phyloP scores from a whole-genome alignment of 2,888 invertebrate species.

The Diaprepes abbreviatus region DNA sequence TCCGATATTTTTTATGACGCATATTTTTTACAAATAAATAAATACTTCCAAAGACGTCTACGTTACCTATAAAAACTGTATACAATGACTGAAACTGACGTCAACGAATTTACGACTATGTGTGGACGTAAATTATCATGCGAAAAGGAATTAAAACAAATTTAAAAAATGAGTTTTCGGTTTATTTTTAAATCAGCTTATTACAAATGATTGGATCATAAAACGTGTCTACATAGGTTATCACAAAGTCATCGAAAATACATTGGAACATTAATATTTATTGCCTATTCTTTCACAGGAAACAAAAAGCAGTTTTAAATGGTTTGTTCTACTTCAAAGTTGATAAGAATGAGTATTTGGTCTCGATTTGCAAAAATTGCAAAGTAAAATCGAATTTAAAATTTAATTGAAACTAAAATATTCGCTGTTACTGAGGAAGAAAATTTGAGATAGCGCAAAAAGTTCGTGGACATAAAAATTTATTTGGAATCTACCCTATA shows the following conservation, averaged over 20 bases:
- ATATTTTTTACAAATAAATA: background rate
- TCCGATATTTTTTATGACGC: too few species aligned
- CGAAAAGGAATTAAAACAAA: constrained; percentile 16
- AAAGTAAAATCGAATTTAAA: too few species aligned
- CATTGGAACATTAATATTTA: constrained; percentile 10
- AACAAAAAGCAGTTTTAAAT: background rate
- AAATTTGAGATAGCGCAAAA: too few species aligned
- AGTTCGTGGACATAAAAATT: too few species aligned
- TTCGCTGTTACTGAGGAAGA: too few species aligned
- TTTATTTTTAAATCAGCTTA: constrained; percentile 31
- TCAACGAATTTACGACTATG: background rate
- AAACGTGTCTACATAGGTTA: constrained; percentile 29
- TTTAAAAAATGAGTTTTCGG: constrained; percentile 3
- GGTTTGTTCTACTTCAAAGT: background rate
- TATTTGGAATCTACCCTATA: too few species aligned
- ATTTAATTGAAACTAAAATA: too few species aligned
- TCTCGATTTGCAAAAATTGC: too few species aligned
- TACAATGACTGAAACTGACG: background rate
- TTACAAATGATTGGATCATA: constrained; percentile 22
- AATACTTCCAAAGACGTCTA: background rate
- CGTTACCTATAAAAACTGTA: background rate
- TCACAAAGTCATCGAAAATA: constrained; percentile 13
- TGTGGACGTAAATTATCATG: background rate
- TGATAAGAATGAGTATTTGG: background rate
- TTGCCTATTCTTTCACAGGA: constrained; percentile 9